These are phyloP conservation scores for Azorinus chamasolen DNA, from an alignment of 2,888 invertebrate species.

Conservation along the genomic window DNA sequence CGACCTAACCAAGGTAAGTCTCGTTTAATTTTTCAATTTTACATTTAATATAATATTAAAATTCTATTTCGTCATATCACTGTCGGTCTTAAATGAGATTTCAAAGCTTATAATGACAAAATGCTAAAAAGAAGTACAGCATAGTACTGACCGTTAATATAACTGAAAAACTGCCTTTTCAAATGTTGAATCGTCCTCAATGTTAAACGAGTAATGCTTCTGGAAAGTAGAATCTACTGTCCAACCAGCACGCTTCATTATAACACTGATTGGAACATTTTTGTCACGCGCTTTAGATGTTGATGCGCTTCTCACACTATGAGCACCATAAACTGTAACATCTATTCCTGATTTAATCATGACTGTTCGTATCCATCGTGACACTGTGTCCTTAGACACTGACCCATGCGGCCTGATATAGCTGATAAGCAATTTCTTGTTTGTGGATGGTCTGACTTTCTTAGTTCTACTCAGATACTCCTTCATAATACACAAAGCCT, in stretches of 20 bases:
- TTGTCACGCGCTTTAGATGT: slow-evolving; percentile 9
- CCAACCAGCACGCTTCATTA: slow-evolving; percentile 12
- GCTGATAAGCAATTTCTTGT: slow-evolving; percentile 5
- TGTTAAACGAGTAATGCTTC: slow-evolving; percentile 4
- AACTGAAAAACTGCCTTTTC: slow-evolving; percentile 12
- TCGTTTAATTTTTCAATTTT: no score
- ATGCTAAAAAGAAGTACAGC: no score
- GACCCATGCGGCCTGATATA: slow-evolving; percentile 7
- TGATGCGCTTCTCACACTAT: slow-evolving; percentile 18
- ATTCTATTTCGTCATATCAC: no score
- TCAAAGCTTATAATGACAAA: no score
- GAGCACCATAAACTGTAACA: slow-evolving; percentile 14
- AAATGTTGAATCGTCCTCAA: slow-evolving; percentile 9
- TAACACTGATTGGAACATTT: slow-evolving; percentile 8
- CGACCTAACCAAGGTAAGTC: no score
- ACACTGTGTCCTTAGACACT: slow-evolving; percentile 12
- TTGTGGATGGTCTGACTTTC: background rate
- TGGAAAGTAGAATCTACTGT: slow-evolving; percentile 6
- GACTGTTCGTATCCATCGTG: slow-evolving; percentile 10
- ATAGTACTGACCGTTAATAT: no score
- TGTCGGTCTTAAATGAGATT: no score
- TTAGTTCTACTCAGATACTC: slow-evolving; percentile 16
- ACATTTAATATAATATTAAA: no score
- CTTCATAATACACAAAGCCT: slow-evolving; percentile 24
- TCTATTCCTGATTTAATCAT: slow-evolving; percentile 9